Conservation (phyloP, 2,797 vertebrate genomes). For the Linurgus olivaceus region DNA sequence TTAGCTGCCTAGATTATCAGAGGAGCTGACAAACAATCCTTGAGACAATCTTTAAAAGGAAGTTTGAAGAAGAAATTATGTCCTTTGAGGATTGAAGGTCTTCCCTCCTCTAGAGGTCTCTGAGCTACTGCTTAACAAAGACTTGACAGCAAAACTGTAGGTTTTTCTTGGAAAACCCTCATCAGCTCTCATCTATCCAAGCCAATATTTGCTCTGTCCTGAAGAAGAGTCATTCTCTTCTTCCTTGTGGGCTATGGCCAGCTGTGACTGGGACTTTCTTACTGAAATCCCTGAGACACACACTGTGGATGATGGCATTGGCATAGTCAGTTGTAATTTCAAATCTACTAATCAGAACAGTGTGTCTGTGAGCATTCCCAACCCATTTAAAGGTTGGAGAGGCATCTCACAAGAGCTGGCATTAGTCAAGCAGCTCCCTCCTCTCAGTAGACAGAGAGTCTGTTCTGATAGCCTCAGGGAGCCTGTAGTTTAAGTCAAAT, state of each 20-base stretch:
- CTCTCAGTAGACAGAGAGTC: neutral
- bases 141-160: neutral
- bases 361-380: neutral
- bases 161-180: neutral
- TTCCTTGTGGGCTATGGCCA: neutral
- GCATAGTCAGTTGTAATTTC: neutral
- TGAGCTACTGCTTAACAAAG: neutral
- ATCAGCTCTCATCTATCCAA: neutral
- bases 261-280: neutral
- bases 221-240: neutral
- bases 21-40: neutral
- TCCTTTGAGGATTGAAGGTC: neutral
- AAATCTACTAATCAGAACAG: neutral
- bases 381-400: conserved; percentile 32
- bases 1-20: neutral
- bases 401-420: conserved; percentile 37
- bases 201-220: neutral
- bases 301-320: neutral
- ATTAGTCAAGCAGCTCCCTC: conserved; percentile 22
- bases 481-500: neutral
- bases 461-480: conserved; percentile 11
- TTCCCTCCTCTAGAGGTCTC: neutral
- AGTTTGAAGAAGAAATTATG: neutral
- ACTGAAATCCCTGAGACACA: neutral
- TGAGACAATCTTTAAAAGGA: neutral